Percentiles rank a stretch among this genome's conserved stretches.
Conservation (phyloP, 2,797 vertebrate species). For the Ceyx erithaca region DNA sequence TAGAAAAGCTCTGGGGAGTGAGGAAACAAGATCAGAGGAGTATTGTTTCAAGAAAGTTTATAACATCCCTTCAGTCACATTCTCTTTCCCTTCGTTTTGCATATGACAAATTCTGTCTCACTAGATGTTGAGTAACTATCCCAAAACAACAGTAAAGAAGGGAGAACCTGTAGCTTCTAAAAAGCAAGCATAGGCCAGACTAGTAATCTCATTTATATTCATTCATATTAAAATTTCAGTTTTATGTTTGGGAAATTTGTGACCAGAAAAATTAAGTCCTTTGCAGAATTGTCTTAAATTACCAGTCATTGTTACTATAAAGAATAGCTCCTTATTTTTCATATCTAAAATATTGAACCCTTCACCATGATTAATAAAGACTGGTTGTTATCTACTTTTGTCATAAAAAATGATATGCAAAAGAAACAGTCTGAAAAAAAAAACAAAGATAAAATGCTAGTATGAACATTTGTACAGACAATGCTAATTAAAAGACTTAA, state of each 20-base stretch:
- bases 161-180: neutral
- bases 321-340: constrained; percentile 71
- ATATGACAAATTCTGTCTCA: neutral
- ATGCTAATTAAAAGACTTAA: constrained; percentile 91
- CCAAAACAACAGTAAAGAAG: neutral
- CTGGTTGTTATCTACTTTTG: constrained; percentile 88
- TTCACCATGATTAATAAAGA: constrained; percentile 92
- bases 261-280: constrained; percentile 31
- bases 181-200: neutral
- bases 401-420: constrained; percentile 87
- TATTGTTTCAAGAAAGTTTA: neutral
- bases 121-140: neutral
- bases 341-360: constrained; percentile 75
- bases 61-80: neutral
- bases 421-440: constrained; percentile 80
- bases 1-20: neutral
- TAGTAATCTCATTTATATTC: neutral
- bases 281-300: constrained; percentile 37
- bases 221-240: neutral
- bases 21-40: neutral
- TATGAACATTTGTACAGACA: constrained; percentile 79
- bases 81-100: neutral
- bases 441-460: constrained; percentile 84
- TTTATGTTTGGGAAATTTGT: constrained; percentile 32
- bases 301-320: constrained; percentile 57